Evolutionary conservation across 2,113 vertebrate species (phyloP).

Genomic region (Myiozetetes cayanensis): DNA sequence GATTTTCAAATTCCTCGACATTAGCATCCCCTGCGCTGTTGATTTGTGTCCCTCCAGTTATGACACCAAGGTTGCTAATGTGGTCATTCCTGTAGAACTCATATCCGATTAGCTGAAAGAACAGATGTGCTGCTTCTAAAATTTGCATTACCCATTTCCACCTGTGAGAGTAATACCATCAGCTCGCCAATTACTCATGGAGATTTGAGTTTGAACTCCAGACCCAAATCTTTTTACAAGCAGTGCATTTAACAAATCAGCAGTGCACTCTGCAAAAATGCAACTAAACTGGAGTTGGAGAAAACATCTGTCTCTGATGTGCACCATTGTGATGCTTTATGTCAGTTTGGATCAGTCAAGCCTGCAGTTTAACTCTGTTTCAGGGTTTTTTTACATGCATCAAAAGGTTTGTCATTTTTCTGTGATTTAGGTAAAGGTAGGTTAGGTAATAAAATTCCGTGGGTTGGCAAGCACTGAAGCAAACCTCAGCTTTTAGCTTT

Average conservation of each 20-base stretch:
- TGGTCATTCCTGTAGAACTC: conserved; percentile 34
- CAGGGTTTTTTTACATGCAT: neutral
- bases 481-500: conserved; percentile 64
- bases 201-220: conserved; percentile 37
- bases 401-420: conserved; percentile 67
- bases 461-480: conserved; percentile 61
- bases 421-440: conserved; percentile 64
- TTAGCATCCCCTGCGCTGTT: neutral
- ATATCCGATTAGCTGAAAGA: conserved; percentile 7
- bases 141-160: conserved; percentile 50
- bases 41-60: conserved; percentile 21
- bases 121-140: conserved; percentile 51
- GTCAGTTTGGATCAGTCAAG: conserved; percentile 61
- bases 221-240: conserved; percentile 34
- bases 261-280: neutral
- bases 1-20: neutral
- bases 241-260: neutral
- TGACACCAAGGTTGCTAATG: conserved; percentile 1
- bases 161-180: conserved; percentile 24
- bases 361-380: conserved; percentile 62
- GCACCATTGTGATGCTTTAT: conserved; percentile 46
- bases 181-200: neutral
- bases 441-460: conserved; percentile 60
- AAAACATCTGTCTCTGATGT: conserved; percentile 57
- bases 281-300: conserved; percentile 15